Evolutionary conservation across 2,797 vertebrate species (phyloP).

Genomic region (Phyllotis vaccarum): DNA sequence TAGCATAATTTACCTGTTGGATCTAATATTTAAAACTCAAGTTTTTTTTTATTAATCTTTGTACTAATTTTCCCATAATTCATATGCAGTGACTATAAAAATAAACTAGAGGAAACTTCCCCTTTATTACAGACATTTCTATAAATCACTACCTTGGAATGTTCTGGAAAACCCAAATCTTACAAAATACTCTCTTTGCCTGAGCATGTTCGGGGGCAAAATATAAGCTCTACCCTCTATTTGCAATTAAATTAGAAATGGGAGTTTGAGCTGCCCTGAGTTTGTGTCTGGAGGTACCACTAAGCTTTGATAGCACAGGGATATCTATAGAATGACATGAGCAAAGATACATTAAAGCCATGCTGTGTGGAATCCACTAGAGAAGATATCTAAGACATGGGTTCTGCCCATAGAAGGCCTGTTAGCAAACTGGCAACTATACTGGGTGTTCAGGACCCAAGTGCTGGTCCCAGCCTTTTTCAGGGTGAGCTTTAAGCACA

Average conservation of each 20-base stretch:
- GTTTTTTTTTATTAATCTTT: neutral
- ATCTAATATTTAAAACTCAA: neutral
- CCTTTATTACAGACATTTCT: neutral
- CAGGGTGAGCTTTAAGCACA: neutral
- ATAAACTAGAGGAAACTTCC: neutral
- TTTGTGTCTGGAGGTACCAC: neutral
- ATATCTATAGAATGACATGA: neutral
- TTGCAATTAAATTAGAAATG: neutral
- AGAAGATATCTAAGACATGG: neutral
- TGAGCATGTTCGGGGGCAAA: neutral
- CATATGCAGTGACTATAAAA: neutral
- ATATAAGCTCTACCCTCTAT: neutral
- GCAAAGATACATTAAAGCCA: neutral
- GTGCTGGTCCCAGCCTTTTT: neutral
- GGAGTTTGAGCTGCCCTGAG: neutral
- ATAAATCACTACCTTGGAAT: neutral
- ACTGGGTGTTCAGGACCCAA: too few relatives aligned
- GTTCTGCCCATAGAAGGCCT: neutral
- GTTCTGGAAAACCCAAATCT: neutral
- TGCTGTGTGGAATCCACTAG: neutral
- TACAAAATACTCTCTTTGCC: neutral
- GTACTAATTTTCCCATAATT: constrained; percentile 13
- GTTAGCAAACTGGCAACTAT: neutral
- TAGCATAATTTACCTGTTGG: neutral
- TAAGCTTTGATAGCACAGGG: neutral